phyloP scores from a whole-genome alignment of 2,888 invertebrate species.

The Torymus auratus region DNA sequence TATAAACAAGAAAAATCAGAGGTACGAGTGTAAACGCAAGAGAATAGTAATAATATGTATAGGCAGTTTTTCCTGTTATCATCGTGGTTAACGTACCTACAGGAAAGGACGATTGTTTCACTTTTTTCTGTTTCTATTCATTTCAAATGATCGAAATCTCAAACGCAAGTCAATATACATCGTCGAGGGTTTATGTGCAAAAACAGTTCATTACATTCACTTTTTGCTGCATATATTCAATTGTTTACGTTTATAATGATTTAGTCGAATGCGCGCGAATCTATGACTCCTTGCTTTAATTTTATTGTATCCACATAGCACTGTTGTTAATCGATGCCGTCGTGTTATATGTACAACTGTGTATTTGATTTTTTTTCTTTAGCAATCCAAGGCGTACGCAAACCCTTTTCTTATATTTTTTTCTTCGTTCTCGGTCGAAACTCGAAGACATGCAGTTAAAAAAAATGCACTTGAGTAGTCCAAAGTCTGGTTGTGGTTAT shows the following conservation, averaged over 20 bases:
- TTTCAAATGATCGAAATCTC: background rate
- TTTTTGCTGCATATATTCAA: constrained; percentile 10
- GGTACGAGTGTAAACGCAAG: constrained; percentile 49
- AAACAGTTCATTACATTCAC: constrained; percentile 34
- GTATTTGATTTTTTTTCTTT: constrained; percentile 29
- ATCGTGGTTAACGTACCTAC: constrained; percentile 18
- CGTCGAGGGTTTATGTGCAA: constrained; percentile 4
- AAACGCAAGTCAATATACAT: constrained; percentile 15
- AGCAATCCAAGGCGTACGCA: constrained; percentile 17
- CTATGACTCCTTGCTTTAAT: background rate
- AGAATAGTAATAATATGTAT: constrained; percentile 28
- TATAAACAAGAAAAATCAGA: constrained; percentile 42
- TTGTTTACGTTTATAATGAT: constrained; percentile 25
- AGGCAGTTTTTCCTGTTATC: constrained; percentile 42
- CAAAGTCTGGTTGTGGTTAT: constrained; percentile 39
- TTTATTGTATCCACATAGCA: constrained; percentile 21
- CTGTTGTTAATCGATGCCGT: constrained; percentile 29
- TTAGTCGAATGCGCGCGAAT: background rate
- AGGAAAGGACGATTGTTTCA: constrained; percentile 25
- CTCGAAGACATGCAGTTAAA: constrained; percentile 10
- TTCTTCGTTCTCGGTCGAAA: constrained; percentile 9
- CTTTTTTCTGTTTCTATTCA: background rate
- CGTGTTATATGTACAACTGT: constrained; percentile 46
- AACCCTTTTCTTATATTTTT: constrained; percentile 9
- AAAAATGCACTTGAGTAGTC: constrained; percentile 50